Evolutionary conservation across 2,113 vertebrate genomes (phyloP).

Genomic region (Felis chaus): DNA sequence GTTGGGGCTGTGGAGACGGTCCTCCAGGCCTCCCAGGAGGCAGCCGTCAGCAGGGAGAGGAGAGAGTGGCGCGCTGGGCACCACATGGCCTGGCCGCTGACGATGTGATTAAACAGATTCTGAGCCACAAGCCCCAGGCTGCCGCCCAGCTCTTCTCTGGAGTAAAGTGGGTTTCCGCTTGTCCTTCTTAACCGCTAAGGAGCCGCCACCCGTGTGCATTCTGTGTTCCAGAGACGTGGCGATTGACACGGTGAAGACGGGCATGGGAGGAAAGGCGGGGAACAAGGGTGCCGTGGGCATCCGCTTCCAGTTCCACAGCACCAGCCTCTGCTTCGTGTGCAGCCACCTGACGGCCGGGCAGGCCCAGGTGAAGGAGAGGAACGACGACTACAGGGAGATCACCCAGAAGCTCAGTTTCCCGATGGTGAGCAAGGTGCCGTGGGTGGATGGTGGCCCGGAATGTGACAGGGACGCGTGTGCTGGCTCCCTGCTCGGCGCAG

Average conservation of each 20-base stretch:
- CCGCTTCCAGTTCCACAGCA: slow-evolving; percentile 88
- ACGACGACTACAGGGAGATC: slow-evolving; percentile 90
- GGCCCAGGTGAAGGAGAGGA: slow-evolving; percentile 89
- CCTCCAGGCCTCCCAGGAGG: accelerated
- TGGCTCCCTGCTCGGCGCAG: accelerated
- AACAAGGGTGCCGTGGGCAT: slow-evolving; percentile 90
- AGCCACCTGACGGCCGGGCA: slow-evolving; percentile 90
- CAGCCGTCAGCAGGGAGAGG: accelerated
- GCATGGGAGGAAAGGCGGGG: slow-evolving; percentile 89
- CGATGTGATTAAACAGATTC: accelerated
- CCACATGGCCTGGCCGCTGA: accelerated
- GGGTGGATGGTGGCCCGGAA: accelerated
- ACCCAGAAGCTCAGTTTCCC: slow-evolving; percentile 89
- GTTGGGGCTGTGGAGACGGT: accelerated
- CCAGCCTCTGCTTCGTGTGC: slow-evolving; percentile 89
- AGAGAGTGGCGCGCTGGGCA: accelerated
- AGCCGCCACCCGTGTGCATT: background rate
- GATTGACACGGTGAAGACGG: slow-evolving; percentile 89
- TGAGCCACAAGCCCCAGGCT: accelerated
- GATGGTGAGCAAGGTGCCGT: slow-evolving; percentile 79
- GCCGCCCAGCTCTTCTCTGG: accelerated
- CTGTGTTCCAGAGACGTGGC: slow-evolving; percentile 85
- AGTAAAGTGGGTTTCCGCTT: background rate
- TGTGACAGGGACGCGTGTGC: accelerated
- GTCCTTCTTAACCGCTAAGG: background rate